Conservation (phyloP, 2,113 vertebrate species). For the Mobula birostris region DNA sequence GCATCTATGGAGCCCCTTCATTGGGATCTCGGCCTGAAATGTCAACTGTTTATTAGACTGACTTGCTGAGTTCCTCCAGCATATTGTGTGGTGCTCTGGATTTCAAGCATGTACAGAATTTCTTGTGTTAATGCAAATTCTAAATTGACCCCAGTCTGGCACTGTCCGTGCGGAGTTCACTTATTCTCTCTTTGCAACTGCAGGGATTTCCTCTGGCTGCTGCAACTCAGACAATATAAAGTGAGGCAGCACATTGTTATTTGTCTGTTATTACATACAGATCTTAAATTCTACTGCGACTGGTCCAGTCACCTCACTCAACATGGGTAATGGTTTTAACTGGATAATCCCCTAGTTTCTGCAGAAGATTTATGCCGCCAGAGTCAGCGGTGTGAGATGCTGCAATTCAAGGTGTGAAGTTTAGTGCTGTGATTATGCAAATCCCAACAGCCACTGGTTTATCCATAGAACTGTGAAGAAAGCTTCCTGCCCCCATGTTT, state of each 20-base stretch:
- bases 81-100: no score
- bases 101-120: no score
- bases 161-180: no score
- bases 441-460: conserved; percentile 50
- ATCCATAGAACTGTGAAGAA: conserved; percentile 35
- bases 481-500: conserved; percentile 39
- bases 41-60: no score
- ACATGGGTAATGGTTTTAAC: conserved; percentile 69
- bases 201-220: no score
- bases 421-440: conserved; percentile 47
- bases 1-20: no score
- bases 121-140: no score
- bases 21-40: no score
- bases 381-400: conserved; percentile 58
- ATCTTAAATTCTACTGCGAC: conserved; percentile 52
- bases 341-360: conserved; percentile 54
- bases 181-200: no score
- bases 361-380: conserved; percentile 64
- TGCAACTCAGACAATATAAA: not conserved
- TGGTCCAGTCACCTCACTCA: conserved; percentile 59
- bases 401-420: conserved; percentile 60
- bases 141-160: no score
- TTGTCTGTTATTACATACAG: conserved; percentile 57
- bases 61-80: no score
- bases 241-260: not conserved